Percentiles rank a stretch among this genome's conserved stretches.
These are phyloP conservation scores for Hestina assimilis DNA, from an alignment of 1,140 invertebrate genomes.

Conservation along the genomic window DNA sequence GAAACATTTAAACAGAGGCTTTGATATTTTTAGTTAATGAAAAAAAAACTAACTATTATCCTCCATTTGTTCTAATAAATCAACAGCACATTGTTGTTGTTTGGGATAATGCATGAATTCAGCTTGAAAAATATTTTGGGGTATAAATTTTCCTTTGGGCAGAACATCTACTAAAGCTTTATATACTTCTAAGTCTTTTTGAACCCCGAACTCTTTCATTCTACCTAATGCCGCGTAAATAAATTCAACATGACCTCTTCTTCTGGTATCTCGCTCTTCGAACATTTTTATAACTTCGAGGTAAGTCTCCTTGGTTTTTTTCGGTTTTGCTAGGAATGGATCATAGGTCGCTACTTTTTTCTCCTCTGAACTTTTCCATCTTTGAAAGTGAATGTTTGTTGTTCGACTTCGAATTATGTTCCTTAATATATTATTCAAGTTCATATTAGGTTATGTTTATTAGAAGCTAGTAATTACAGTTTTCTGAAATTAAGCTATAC, in stretches of 20 bases:
- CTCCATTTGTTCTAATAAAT: slow-evolving; percentile 95
- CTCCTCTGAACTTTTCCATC: slow-evolving; percentile 59
- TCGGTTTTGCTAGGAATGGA: slow-evolving; percentile 78
- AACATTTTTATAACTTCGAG: slow-evolving; percentile 87
- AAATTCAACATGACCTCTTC: slow-evolving; percentile 94
- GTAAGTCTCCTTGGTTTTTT: slow-evolving; percentile 87
- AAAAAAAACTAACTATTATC: slow-evolving; percentile 82
- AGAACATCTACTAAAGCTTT: slow-evolving; percentile 94
- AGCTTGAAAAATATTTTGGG: slow-evolving; percentile 88
- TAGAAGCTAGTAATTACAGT: background rate
- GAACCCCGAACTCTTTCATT: slow-evolving; percentile 94
- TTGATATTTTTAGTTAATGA: background rate
- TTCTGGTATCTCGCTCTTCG: slow-evolving; percentile 79
- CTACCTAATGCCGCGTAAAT: slow-evolving; percentile 92
- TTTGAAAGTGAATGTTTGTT: slow-evolving; percentile 36
- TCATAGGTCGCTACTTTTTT: slow-evolving; percentile 64
- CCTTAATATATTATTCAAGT: slow-evolving; percentile 45
- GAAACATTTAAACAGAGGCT: slow-evolving; percentile 4
- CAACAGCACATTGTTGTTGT: slow-evolving; percentile 94
- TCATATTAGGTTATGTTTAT: slow-evolving; percentile 43
- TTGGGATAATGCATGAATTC: slow-evolving; percentile 96
- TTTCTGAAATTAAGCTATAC: too few relatives aligned
- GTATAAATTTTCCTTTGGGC: slow-evolving; percentile 94
- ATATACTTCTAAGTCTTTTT: slow-evolving; percentile 94
- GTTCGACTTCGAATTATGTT: slow-evolving; percentile 45